A percentile compares a stretch with the other conserved stretches of the same genome.
Conservation (phyloP, 2,797 vertebrate species). For the Toxotes lorentzi region DNA sequence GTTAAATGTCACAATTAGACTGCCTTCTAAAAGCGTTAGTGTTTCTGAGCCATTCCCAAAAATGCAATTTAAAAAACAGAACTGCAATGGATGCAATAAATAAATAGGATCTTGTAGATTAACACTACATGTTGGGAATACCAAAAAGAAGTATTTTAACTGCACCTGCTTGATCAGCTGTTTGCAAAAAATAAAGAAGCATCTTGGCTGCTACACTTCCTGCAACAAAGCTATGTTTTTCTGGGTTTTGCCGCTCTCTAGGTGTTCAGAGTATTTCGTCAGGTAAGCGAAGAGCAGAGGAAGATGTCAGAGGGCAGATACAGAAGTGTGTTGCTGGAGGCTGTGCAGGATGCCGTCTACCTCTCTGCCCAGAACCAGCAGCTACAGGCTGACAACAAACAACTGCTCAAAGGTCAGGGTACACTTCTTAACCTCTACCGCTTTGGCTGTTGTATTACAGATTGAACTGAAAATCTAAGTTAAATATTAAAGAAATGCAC, state of each 20-base stretch:
- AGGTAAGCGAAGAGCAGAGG: conserved; percentile 85
- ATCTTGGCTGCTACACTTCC: neutral
- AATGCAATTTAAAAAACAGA: neutral
- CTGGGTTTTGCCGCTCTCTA: conserved; percentile 49
- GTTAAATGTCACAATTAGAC: neutral
- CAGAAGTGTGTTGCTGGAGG: conserved; percentile 82
- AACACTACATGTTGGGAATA: neutral
- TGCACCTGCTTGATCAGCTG: neutral
- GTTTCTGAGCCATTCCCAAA: neutral
- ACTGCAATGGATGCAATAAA: neutral
- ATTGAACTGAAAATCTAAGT: neutral
- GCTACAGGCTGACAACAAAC: conserved; percentile 80
- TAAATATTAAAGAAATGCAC: neutral
- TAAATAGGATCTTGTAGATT: neutral
- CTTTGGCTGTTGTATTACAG: neutral
- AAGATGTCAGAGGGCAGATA: conserved; percentile 81
- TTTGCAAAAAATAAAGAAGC: neutral
- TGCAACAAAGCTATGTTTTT: neutral
- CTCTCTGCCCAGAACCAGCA: conserved; percentile 87
- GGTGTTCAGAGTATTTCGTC: conserved; percentile 88
- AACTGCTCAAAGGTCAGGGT: conserved; percentile 73
- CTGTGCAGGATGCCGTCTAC: conserved; percentile 83
- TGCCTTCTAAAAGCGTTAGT: too few species aligned
- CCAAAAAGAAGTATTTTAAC: neutral
- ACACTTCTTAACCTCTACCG: neutral